These are phyloP conservation scores for Synanthedon andrenaeformis DNA, from an alignment of 2,888 invertebrate genomes.

Conservation along the genomic window DNA sequence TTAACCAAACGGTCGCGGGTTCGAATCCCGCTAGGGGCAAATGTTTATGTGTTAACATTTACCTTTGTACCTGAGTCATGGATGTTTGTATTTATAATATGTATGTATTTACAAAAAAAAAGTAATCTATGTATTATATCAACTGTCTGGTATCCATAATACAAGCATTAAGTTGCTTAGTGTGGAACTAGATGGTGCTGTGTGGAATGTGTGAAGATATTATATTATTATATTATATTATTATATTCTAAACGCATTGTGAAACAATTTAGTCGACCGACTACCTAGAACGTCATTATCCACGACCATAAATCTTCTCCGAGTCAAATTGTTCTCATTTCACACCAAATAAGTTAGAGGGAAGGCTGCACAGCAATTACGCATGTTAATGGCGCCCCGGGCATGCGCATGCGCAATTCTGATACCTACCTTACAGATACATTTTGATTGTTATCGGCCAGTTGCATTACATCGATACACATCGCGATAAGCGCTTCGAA, in stretches of 20 bases:
- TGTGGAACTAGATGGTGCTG: too few relatives aligned
- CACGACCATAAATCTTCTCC: constrained; percentile 43
- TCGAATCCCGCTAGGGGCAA: too few relatives aligned
- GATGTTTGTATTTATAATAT: too few relatives aligned
- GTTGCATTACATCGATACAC: neutral
- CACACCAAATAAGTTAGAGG: constrained; percentile 59
- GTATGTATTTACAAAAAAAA: too few relatives aligned
- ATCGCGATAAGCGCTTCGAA: neutral
- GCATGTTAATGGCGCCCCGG: constrained; percentile 6
- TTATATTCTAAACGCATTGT: constrained; percentile 2
- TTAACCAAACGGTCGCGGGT: too few relatives aligned
- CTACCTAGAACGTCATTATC: constrained; percentile 29
- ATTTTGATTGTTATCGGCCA: neutral
- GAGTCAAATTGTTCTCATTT: constrained; percentile 55
- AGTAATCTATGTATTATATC: too few relatives aligned
- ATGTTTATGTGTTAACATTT: too few relatives aligned
- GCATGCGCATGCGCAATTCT: neutral
- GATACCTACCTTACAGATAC: neutral
- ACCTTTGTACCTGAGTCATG: too few relatives aligned
- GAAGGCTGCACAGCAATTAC: constrained; percentile 9
- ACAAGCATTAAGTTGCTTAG: too few relatives aligned
- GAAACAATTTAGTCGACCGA: constrained; percentile 19
- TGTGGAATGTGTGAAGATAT: too few relatives aligned
- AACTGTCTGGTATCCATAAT: too few relatives aligned
- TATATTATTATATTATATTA: too few relatives aligned